These are phyloP conservation scores for Goniozus legneri DNA, from an alignment of 1,140 invertebrate genomes.

Conservation along the genomic window DNA sequence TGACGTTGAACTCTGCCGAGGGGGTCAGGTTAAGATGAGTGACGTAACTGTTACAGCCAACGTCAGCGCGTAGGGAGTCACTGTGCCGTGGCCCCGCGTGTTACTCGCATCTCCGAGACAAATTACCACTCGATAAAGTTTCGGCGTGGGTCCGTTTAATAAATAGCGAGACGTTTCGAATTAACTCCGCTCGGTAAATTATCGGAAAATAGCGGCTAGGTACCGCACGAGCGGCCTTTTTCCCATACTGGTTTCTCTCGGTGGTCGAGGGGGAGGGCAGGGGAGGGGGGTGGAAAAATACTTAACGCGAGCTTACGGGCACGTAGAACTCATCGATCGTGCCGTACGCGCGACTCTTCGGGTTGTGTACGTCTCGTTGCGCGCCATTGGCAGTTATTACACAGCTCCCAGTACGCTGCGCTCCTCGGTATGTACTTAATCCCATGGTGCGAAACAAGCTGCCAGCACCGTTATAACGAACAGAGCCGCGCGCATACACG, in stretches of 20 bases:
- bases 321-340: conserved; percentile 21
- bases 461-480: conserved; percentile 25
- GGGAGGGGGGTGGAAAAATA: conserved; percentile 10
- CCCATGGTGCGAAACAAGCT: conserved; percentile 10
- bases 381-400: conserved; percentile 26
- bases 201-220: conserved; percentile 4
- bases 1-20: too few relatives aligned
- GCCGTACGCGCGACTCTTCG: conserved; percentile 14
- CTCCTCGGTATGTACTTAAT: conserved; percentile 28
- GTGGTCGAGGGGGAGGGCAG: background rate
- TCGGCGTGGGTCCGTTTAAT: too few relatives aligned
- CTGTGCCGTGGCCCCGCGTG: too few relatives aligned
- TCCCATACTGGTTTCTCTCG: too few relatives aligned
- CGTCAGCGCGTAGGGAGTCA: too few relatives aligned
- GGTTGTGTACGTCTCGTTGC: conserved; percentile 9
- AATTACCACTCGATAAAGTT: too few relatives aligned
- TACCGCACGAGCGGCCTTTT: background rate
- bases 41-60: too few relatives aligned
- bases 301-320: conserved; percentile 15
- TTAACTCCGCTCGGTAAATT: background rate
- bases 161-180: too few relatives aligned
- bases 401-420: conserved; percentile 23
- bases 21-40: too few relatives aligned
- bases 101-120: too few relatives aligned
- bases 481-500: too few relatives aligned